Percentiles rank a stretch among this genome's conserved stretches.
phyloP scores from a whole-genome alignment of 1,140 invertebrate genomes.

The Chironomus striatipennis region DNA sequence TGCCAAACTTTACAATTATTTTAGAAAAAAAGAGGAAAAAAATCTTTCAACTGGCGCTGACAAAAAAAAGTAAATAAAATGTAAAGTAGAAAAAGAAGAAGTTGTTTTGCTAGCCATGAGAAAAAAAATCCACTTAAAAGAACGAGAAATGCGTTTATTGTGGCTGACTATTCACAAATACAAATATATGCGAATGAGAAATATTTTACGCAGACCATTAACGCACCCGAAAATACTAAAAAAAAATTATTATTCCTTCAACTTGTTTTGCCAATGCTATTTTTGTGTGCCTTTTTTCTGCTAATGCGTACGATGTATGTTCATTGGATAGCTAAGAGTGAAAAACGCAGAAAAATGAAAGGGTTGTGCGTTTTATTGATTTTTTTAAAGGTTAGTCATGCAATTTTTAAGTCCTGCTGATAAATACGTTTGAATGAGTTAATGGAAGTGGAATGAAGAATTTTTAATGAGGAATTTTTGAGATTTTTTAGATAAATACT shows the following conservation, averaged over 20 bases:
- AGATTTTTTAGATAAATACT: too few relatives aligned
- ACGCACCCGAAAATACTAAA: neutral
- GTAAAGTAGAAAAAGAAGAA: too few relatives aligned
- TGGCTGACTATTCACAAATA: neutral
- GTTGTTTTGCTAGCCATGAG: neutral
- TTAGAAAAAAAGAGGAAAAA: too few relatives aligned
- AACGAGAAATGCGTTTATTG: constrained; percentile 10
- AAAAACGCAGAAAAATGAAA: neutral
- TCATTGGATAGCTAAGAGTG: too few relatives aligned
- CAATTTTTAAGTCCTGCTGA: neutral
- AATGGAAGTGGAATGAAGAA: too few relatives aligned
- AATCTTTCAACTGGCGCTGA: too few relatives aligned
- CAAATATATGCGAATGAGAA: neutral
- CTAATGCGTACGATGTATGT: too few relatives aligned
- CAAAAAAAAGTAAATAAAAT: too few relatives aligned
- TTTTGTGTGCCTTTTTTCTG: neutral
- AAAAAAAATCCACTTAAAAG: constrained; percentile 5
- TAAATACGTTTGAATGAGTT: neutral
- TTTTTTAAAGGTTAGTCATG: neutral
- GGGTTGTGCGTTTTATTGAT: constrained; percentile 7
- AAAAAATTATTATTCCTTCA: neutral
- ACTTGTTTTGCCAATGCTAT: constrained; percentile 1
- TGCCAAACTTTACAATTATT: too few relatives aligned
- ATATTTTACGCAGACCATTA: neutral
- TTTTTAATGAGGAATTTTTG: too few relatives aligned